Percentiles rank a stretch among this genome's conserved stretches.
phyloP scores from a whole-genome alignment of 2,797 vertebrate genomes.

The Enteromius mattozi region DNA sequence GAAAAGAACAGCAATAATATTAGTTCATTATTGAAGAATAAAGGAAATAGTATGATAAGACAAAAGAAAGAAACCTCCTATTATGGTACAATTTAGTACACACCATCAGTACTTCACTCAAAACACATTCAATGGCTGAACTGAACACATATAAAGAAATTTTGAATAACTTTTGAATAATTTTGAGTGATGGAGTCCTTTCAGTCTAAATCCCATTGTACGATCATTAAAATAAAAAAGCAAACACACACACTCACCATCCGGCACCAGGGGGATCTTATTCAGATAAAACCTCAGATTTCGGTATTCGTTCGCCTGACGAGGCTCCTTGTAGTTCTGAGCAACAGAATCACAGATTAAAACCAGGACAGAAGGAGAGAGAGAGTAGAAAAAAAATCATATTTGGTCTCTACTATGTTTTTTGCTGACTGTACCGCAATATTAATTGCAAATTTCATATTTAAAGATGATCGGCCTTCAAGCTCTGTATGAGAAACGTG shows the following conservation, averaged over 20 bases:
- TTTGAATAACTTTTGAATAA: too few relatives aligned
- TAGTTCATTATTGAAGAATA: background rate
- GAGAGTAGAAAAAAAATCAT: background rate
- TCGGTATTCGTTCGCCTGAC: conserved; percentile 89
- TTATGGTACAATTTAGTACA: background rate
- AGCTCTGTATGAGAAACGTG: background rate
- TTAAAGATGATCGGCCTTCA: background rate
- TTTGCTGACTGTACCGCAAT: background rate
- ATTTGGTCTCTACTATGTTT: background rate
- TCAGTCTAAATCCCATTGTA: background rate
- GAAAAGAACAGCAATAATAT: background rate
- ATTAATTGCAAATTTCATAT: background rate
- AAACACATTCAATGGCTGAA: background rate
- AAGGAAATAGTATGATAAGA: background rate
- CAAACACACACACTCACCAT: conserved; percentile 83
- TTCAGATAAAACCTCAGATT: conserved; percentile 98
- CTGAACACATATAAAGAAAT: background rate
- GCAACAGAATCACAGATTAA: conserved; percentile 55
- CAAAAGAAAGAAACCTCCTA: background rate
- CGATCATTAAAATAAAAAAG: background rate
- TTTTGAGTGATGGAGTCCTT: background rate
- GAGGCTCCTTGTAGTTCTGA: conserved; percentile 91
- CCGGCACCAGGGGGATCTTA: conserved; percentile 95
- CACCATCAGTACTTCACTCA: background rate
- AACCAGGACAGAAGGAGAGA: conserved; percentile 8